Base-by-base conservation (phyloP, 2,888 invertebrate genomes). In the Scaptomyza cyrtandrae region DNA sequence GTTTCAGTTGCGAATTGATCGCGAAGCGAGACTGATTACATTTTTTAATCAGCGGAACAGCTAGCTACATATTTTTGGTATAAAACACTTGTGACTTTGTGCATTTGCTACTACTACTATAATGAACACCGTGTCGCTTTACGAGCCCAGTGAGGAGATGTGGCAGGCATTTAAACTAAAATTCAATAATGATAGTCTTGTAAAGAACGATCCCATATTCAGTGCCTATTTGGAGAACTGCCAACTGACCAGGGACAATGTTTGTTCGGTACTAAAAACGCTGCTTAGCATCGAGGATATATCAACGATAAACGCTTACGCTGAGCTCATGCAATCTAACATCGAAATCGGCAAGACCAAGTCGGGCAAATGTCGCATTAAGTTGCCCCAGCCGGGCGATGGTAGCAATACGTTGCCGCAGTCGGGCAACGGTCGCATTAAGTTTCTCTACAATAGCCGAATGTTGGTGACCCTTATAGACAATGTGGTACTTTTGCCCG, bases 241-340 rank as follows among this genome's bases (percentile, higher is more conserved):
- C 0, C 24, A 35, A 2, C 48, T 90, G 29, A 71, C 56, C 24
- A 16, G 58, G 6, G 27, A 70, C 5, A 91, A 90, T 61, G 75
- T 76, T 1, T 55, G 56, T 39, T 19, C 65, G 0, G 74, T 90
- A 11, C 71, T 88, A 5, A 48, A 44, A 0, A 78, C 71, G 0
- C 49, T 91, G 16, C 24, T 91, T 0, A 65, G 78, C 66, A 88
- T 91, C 7, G 91, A 91, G 66, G 91, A 91, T 62, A 6, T 88
- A 3, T 66, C 72, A 24, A 58, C 13, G 11, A 59, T 89, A 74
- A 37, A 62, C 39, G 53, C 52, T 3, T 89, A 86, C 64, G 35
- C 67, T 3, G 31, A 69, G 6, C 57, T 88, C 0, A 46, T 59
- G 0, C 79, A 80, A 39, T 54, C 53, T 10, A 29, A 72, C 19